Evolutionary conservation across 2,797 vertebrate genomes (phyloP).

Genomic region (Hapalemur alaotrensis): DNA sequence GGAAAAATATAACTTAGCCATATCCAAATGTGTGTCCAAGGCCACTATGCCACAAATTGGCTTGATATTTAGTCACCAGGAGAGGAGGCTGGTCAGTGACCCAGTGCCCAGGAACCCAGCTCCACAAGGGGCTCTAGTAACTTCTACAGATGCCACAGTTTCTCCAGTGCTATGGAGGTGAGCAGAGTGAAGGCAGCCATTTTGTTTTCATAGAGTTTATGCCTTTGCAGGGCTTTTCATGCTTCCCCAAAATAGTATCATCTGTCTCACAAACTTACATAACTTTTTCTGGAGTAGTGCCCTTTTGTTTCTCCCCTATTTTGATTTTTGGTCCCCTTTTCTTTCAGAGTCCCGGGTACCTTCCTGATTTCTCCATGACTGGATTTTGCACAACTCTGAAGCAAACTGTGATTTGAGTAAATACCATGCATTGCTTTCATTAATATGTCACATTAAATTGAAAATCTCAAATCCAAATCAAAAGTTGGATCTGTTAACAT

Average conservation of each 20-base stretch:
- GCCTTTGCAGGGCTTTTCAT: not conserved
- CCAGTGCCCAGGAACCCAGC: no score
- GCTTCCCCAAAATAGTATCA: not conserved
- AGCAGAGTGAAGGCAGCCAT: not conserved
- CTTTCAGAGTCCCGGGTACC: not conserved
- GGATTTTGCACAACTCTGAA: slow-evolving; percentile 20
- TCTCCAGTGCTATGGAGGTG: not conserved
- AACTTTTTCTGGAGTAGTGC: not conserved
- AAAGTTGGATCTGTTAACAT: slow-evolving; percentile 71
- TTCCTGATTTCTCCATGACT: slow-evolving; percentile 14
- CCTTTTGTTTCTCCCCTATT: not conserved
- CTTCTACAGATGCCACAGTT: not conserved
- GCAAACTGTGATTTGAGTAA: slow-evolving; percentile 49
- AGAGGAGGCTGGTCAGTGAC: not conserved
- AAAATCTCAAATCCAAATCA: slow-evolving; percentile 73
- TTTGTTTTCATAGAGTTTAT: not conserved
- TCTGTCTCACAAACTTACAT: not conserved
- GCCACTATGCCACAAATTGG: not conserved
- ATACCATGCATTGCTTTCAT: slow-evolving; percentile 77
- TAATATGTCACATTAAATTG: slow-evolving; percentile 78
- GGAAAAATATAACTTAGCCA: not conserved
- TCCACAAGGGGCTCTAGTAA: rapidly evolving
- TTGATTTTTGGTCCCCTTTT: not conserved
- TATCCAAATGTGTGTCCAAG: not conserved
- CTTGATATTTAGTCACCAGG: not conserved